These are phyloP conservation scores for Baccha elongata DNA, from an alignment of 2,888 invertebrate genomes.

Conservation along the genomic window DNA sequence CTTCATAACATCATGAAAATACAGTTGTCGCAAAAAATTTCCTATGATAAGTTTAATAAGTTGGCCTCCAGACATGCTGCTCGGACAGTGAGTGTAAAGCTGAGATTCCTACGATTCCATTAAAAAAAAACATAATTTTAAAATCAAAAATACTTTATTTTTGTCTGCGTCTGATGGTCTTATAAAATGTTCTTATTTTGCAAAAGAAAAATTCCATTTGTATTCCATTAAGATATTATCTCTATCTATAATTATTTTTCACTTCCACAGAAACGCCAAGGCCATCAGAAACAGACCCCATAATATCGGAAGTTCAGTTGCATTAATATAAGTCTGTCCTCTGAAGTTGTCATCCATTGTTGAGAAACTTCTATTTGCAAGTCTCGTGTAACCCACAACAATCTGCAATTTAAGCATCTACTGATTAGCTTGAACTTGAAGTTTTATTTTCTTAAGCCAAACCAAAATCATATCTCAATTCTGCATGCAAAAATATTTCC, in stretches of 20 bases:
- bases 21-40: too few relatives aligned
- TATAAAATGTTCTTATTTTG: too few relatives aligned
- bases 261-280: not conserved
- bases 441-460: not conserved
- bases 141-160: too few relatives aligned
- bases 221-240: not conserved
- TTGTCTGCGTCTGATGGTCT: too few relatives aligned
- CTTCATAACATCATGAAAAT: too few relatives aligned
- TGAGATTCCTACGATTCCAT: too few relatives aligned
- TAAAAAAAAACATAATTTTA: too few relatives aligned
- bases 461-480: not conserved
- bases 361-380: not conserved
- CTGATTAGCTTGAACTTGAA: constrained; percentile 31
- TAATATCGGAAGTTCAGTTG: not conserved
- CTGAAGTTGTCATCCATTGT: not conserved
- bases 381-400: not conserved
- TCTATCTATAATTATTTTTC: not conserved
- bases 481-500: not conserved
- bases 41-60: too few relatives aligned
- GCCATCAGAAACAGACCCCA: not conserved
- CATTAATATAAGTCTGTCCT: not conserved
- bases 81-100: too few relatives aligned
- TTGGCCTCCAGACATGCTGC: too few relatives aligned
- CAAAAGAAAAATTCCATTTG: not conserved
- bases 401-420: not conserved